Evolutionary conservation across 1,140 invertebrate species (phyloP).

Genomic region (Holotrichia oblita): DNA sequence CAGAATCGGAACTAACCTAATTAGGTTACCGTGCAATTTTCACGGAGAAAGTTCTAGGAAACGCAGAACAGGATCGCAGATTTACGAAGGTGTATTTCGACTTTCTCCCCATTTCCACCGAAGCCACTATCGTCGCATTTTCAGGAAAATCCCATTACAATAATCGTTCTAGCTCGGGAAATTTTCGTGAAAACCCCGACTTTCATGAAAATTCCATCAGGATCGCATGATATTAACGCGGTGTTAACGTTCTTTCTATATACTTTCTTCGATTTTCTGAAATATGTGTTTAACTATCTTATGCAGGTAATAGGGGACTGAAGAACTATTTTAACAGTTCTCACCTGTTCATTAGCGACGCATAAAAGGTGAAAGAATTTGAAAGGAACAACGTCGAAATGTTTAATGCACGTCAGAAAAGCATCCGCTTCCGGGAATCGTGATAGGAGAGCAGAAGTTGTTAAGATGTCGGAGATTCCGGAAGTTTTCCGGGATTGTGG

Average conservation of each 20-base stretch:
- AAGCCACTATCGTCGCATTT: neutral
- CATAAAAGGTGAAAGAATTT: neutral
- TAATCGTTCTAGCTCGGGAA: neutral
- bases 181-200: slow-evolving; percentile 16
- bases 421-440: slow-evolving; percentile 22
- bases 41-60: slow-evolving; percentile 21
- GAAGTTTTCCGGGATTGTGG: neutral
- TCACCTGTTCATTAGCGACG: neutral
- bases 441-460: neutral
- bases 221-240: neutral
- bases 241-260: neutral
- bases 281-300: neutral
- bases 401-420: slow-evolving; percentile 11
- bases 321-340: neutral
- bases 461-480: neutral
- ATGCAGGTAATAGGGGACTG: neutral
- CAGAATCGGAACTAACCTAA: neutral
- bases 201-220: slow-evolving; percentile 9
- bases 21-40: neutral
- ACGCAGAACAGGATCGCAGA: neutral
- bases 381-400: neutral
- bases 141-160: neutral
- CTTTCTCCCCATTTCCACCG: neutral
- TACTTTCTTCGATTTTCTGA: neutral
- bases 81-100: neutral